These are phyloP conservation scores for Dinoponera quadriceps DNA, from an alignment of 1,140 invertebrate species.

Conservation along the genomic window DNA sequence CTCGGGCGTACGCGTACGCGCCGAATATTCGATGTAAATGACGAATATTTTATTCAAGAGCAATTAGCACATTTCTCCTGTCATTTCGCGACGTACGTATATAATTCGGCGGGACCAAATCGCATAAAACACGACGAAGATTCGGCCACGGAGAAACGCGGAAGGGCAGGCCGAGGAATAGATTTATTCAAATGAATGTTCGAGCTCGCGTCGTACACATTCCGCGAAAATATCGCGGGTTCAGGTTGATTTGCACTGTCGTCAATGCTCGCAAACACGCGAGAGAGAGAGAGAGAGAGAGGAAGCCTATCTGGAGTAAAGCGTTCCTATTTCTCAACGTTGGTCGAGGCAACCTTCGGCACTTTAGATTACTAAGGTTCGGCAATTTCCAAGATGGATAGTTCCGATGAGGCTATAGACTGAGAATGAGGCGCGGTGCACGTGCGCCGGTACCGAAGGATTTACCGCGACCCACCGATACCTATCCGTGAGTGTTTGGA, in stretches of 20 bases:
- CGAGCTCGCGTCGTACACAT: not conserved
- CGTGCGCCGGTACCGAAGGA: slow-evolving; percentile 20
- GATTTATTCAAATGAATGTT: too few species aligned
- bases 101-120: too few species aligned
- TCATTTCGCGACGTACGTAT: too few species aligned
- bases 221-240: not conserved
- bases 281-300: not conserved
- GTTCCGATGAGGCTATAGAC: slow-evolving; percentile 58
- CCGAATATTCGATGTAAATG: too few species aligned
- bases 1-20: too few species aligned
- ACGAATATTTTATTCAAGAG: too few species aligned
- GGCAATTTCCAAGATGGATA: slow-evolving; percentile 67
- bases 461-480: slow-evolving; percentile 28
- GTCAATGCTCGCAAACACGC: not conserved
- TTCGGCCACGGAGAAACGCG: too few species aligned
- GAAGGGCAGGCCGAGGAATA: too few species aligned
- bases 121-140: too few species aligned
- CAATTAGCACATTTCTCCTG: too few species aligned
- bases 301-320: slow-evolving; percentile 44
- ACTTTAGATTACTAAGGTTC: slow-evolving; percentile 66
- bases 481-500: slow-evolving; percentile 26
- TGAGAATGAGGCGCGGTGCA: slow-evolving; percentile 53
- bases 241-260: slow-evolving; percentile 22
- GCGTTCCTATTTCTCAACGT: slow-evolving; percentile 46
- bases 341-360: slow-evolving; percentile 57